phyloP scores from a whole-genome alignment of 2,888 invertebrate genomes.

The Caenorhabditis sulstoni region DNA sequence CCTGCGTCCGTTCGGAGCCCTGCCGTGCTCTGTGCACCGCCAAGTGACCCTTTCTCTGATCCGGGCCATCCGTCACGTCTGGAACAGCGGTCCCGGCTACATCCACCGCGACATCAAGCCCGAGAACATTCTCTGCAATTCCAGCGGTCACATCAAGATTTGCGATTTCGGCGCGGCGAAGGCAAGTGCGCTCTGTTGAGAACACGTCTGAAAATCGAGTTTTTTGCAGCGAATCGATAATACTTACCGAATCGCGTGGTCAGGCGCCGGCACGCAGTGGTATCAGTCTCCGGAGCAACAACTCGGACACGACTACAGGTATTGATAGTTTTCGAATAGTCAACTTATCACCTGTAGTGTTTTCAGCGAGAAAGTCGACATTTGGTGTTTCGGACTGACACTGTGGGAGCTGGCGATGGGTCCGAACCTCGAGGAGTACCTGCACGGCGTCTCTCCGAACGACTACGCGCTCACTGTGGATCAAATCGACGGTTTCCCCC shows the following conservation, averaged over 20 bases:
- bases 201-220: no score
- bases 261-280: slow-evolving; percentile 33
- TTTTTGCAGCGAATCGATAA: slow-evolving; percentile 57
- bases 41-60: slow-evolving; percentile 50
- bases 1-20: slow-evolving; percentile 43
- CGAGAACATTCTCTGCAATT: slow-evolving; percentile 51
- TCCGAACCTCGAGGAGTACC: slow-evolving; percentile 35
- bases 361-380: slow-evolving; percentile 55
- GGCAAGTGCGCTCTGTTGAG: no score
- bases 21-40: slow-evolving; percentile 42
- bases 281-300: slow-evolving; percentile 54
- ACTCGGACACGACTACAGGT: slow-evolving; percentile 49
- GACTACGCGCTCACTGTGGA: slow-evolving; percentile 30
- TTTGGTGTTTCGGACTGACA: slow-evolving; percentile 50
- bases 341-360: no score
- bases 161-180: slow-evolving; percentile 59
- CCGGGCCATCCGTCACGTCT: slow-evolving; percentile 42
- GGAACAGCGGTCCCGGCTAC: slow-evolving; percentile 54
- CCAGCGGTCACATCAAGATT: slow-evolving; percentile 51
- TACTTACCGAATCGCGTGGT: slow-evolving; percentile 25
- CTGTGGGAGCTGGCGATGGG: slow-evolving; percentile 52
- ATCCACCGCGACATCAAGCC: slow-evolving; percentile 64
- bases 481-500: slow-evolving; percentile 37
- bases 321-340: neutral
- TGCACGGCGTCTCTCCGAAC: slow-evolving; percentile 2